Conservation (phyloP, 2,113 vertebrate genomes). For the Oxyruncus cristatus region DNA sequence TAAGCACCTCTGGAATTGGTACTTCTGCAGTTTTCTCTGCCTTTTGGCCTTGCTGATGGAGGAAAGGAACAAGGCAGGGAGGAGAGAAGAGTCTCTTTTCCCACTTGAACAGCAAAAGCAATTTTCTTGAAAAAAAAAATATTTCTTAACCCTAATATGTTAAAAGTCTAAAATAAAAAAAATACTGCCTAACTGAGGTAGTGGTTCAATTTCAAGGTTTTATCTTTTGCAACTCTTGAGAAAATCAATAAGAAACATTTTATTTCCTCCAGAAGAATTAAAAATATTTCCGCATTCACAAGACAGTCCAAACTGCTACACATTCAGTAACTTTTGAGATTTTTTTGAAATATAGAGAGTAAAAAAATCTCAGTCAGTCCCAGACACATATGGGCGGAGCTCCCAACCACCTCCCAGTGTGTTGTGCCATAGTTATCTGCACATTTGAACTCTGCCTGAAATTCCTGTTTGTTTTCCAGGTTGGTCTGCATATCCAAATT, state of each 20-base stretch:
- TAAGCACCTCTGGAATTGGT: background rate
- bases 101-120: background rate
- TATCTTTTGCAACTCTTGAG: background rate
- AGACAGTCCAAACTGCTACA: background rate
- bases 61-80: background rate
- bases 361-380: background rate
- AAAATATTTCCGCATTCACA: background rate
- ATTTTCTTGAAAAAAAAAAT: background rate
- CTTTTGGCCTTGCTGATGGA: background rate
- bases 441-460: background rate
- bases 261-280: background rate
- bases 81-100: background rate
- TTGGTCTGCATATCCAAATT: background rate
- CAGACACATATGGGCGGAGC: background rate
- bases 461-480: background rate
- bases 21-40: background rate
- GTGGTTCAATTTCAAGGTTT: background rate
- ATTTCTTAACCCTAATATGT: rapidly evolving
- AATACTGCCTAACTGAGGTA: background rate
- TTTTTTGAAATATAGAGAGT: background rate
- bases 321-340: background rate
- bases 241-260: background rate
- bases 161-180: background rate
- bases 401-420: rapidly evolving
- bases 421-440: background rate